These are phyloP conservation scores for Zaprionus taronus DNA, from an alignment of 1,140 invertebrate genomes.

Conservation along the genomic window DNA sequence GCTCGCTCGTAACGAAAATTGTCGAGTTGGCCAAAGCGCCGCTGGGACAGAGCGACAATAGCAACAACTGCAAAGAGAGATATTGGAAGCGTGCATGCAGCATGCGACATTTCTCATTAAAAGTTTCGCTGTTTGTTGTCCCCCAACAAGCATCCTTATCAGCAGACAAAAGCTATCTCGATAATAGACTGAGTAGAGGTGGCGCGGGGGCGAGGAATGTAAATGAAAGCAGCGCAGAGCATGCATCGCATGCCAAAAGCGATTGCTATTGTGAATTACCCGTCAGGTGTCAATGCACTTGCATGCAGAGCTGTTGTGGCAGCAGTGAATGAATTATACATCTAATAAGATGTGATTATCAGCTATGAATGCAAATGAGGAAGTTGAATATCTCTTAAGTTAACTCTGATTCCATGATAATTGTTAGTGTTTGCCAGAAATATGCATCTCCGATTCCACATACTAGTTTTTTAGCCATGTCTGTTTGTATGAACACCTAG, in stretches of 20 bases:
- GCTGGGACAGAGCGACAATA: slow-evolving; percentile 43
- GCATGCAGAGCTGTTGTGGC: not conserved
- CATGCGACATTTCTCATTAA: slow-evolving; percentile 76
- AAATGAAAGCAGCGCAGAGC: not conserved
- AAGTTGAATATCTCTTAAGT: too few relatives aligned
- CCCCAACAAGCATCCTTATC: slow-evolving; percentile 68
- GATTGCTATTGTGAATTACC: not conserved
- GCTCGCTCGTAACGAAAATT: slow-evolving; percentile 78
- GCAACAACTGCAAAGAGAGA: slow-evolving; percentile 2
- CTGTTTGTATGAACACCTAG: too few relatives aligned
- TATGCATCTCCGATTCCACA: too few relatives aligned
- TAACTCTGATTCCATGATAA: too few relatives aligned
- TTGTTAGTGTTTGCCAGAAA: too few relatives aligned
- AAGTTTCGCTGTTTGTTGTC: slow-evolving; percentile 66
- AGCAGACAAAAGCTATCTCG: slow-evolving; percentile 73
- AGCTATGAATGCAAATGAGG: too few relatives aligned
- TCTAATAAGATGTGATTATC: not conserved
- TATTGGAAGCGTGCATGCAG: slow-evolving; percentile 67
- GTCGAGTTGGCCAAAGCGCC: slow-evolving; percentile 70
- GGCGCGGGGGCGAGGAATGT: slow-evolving; percentile 24
- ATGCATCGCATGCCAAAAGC: not conserved
- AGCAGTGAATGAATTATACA: not conserved
- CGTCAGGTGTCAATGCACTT: slow-evolving; percentile 55
- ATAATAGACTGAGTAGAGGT: slow-evolving; percentile 44
- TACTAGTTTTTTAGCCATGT: too few relatives aligned